Evolutionary conservation across 2,797 vertebrate species (phyloP).

Genomic region (Hydrocynus forskahlii): DNA sequence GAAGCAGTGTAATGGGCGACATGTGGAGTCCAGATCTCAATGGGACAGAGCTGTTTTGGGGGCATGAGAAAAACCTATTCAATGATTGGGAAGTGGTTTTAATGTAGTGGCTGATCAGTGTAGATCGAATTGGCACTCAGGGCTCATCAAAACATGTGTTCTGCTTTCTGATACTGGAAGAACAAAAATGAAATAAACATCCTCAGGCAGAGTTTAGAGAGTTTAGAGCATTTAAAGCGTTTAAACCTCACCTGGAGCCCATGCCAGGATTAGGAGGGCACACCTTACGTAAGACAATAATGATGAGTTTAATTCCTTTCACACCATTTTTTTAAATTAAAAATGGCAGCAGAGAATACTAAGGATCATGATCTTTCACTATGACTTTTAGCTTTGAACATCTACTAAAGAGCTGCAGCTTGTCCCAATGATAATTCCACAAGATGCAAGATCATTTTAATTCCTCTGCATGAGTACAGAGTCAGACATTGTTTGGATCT

Average conservation of each 20-base stretch:
- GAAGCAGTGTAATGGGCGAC: too few relatives aligned
- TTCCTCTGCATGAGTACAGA: too few relatives aligned
- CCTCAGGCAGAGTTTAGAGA: background rate
- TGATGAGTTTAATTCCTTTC: background rate
- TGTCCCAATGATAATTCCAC: too few relatives aligned
- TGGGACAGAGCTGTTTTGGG: too few relatives aligned
- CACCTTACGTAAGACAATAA: conserved; percentile 6
- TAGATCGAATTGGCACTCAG: background rate
- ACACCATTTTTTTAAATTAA: background rate
- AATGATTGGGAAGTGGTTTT: too few relatives aligned
- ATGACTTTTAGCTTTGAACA: background rate
- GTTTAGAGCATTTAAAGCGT: background rate
- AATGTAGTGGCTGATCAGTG: too few relatives aligned
- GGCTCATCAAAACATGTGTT: background rate
- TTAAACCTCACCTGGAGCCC: background rate
- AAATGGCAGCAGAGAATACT: background rate
- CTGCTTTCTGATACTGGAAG: conserved; percentile 20
- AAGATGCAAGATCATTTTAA: too few relatives aligned
- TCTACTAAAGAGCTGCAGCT: background rate
- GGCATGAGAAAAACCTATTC: too few relatives aligned
- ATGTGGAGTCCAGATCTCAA: too few relatives aligned
- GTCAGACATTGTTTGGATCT: too few relatives aligned
- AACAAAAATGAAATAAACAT: conserved; percentile 30
- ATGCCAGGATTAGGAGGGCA: conserved; percentile 6
- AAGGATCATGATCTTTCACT: background rate